phyloP scores from a whole-genome alignment of 2,888 invertebrate genomes.

The Sycophila texana region DNA sequence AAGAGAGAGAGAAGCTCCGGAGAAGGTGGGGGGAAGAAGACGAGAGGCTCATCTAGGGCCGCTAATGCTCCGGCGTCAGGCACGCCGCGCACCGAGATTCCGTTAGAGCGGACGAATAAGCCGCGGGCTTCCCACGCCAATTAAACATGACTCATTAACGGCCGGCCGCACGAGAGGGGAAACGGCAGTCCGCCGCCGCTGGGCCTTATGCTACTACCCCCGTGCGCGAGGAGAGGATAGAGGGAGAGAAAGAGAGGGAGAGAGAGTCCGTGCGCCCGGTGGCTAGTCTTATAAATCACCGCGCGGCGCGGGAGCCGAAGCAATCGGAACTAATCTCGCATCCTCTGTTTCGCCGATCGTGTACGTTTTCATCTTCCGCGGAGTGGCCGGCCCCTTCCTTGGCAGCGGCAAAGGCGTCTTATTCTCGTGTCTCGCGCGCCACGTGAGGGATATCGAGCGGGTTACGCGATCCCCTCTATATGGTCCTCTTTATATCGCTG shows the following conservation, averaged over 20 bases:
- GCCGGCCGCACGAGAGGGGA: constrained; percentile 57
- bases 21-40: constrained; percentile 11
- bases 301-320: constrained; percentile 55
- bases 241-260: too few species aligned
- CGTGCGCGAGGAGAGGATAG: not conserved
- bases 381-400: not conserved
- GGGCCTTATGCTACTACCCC: constrained; percentile 59
- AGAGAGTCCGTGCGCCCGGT: not conserved
- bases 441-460: too few species aligned
- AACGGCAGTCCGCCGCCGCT: constrained; percentile 20
- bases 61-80: constrained; percentile 61
- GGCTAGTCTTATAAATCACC: constrained; percentile 64
- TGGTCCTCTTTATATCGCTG: too few species aligned
- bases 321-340: constrained; percentile 73
- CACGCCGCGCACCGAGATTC: constrained; percentile 67
- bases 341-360: constrained; percentile 52
- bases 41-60: constrained; percentile 1
- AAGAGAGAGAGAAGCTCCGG: not conserved
- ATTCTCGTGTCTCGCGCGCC: too few species aligned
- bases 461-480: too few species aligned
- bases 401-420: too few species aligned
- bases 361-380: not conserved
- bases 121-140: constrained; percentile 75
- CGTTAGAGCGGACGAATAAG: constrained; percentile 66
- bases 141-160: constrained; percentile 76